These are phyloP conservation scores for Phortica okadai DNA, from an alignment of 2,888 invertebrate genomes.

Conservation along the genomic window DNA sequence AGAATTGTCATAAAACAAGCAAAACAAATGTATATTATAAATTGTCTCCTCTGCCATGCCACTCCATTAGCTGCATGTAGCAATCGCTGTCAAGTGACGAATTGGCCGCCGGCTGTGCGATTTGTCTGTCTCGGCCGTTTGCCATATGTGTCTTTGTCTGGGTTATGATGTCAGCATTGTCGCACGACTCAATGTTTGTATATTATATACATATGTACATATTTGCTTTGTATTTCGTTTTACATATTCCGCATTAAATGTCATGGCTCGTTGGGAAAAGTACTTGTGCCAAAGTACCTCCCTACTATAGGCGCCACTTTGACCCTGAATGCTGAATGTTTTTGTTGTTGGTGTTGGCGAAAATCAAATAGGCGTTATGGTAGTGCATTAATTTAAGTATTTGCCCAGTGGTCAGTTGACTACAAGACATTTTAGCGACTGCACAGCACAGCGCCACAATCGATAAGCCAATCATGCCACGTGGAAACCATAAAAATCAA, in stretches of 20 bases:
- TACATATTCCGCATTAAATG: not conserved
- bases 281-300: not conserved
- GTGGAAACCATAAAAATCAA: slow-evolving; percentile 50
- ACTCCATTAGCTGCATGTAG: not conserved
- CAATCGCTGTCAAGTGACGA: not conserved
- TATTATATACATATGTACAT: not conserved
- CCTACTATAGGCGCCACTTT: not conserved
- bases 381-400: not conserved
- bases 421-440: not conserved
- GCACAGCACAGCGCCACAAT: not conserved
- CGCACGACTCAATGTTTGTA: not conserved
- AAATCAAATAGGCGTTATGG: not conserved
- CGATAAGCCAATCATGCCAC: not conserved
- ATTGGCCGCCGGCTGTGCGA: not conserved
- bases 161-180: slow-evolving; percentile 18
- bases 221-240: not conserved
- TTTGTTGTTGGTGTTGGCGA: not conserved
- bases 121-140: slow-evolving; percentile 5
- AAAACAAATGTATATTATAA: not conserved
- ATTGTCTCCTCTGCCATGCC: not conserved
- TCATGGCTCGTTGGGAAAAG: not conserved
- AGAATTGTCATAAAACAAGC: not conserved
- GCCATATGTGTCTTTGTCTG: slow-evolving; percentile 1
- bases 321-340: not conserved
- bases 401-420: no score